phyloP scores from a whole-genome alignment of 2,797 vertebrate genomes.

The Typhlichthys subterraneus region DNA sequence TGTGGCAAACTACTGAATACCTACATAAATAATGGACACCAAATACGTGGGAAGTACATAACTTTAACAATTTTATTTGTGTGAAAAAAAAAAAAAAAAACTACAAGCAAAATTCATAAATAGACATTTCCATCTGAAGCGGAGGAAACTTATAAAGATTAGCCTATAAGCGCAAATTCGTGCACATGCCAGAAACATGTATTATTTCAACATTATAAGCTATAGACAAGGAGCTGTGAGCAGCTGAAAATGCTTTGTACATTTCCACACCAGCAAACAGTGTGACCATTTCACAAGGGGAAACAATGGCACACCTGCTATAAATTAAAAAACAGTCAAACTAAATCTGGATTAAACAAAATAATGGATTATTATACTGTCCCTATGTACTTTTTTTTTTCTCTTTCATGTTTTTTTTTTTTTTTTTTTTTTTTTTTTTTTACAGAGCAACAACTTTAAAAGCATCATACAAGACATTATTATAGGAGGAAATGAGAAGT shows the following conservation, averaged over 20 bases:
- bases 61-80: constrained; percentile 99
- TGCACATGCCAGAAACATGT: constrained; percentile 99
- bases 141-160: constrained; percentile 90
- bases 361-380: constrained; percentile 71
- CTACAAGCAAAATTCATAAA: constrained; percentile 99
- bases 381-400: constrained; percentile 78
- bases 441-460: constrained; percentile 89
- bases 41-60: constrained; percentile 74
- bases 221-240: constrained; percentile 92
- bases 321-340: constrained; percentile 75
- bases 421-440: constrained; percentile 41
- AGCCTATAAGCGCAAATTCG: constrained; percentile 98
- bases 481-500: constrained; percentile 92
- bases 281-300: constrained; percentile 95
- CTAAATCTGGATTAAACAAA: constrained; percentile 58
- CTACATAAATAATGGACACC: constrained; percentile 56
- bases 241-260: constrained; percentile 91
- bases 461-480: constrained; percentile 96
- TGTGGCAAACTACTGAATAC: background rate
- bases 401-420: no score
- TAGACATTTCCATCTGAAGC: constrained; percentile 99
- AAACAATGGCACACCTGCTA: constrained; percentile 95
- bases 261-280: constrained; percentile 94
- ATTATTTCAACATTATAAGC: constrained; percentile 98
- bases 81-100: constrained; percentile 87